phyloP scores from a whole-genome alignment of 2,113 vertebrate species.

The Uropsilus gracilis region DNA sequence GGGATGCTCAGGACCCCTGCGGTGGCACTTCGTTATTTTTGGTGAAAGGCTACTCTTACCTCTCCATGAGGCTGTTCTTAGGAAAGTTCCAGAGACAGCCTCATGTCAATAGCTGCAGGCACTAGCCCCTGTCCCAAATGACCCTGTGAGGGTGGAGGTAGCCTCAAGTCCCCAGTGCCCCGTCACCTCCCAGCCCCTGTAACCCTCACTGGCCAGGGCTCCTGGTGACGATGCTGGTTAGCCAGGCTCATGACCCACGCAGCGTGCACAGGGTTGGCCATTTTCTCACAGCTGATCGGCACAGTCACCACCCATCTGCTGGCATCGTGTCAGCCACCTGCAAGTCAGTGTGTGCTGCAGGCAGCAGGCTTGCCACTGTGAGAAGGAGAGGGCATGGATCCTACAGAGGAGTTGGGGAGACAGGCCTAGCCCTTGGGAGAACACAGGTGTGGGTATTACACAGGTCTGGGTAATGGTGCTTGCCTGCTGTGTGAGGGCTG shows the following conservation, averaged over 20 bases:
- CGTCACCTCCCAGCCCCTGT: background rate
- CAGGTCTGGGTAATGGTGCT: background rate
- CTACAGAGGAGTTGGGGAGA: background rate
- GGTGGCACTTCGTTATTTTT: background rate
- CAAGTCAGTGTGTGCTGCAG: accelerated
- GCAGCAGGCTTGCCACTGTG: background rate
- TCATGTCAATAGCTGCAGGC: background rate
- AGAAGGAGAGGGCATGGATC: too few relatives aligned
- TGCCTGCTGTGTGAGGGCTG: accelerated
- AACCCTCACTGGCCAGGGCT: background rate
- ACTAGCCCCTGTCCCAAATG: background rate
- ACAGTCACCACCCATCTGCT: too few relatives aligned
- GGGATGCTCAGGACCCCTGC: accelerated
- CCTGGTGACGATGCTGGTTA: background rate
- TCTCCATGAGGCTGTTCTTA: background rate
- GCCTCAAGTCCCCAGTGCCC: background rate
- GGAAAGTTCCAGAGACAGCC: background rate
- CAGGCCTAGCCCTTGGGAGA: accelerated
- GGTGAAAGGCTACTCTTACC: background rate
- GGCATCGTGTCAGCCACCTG: background rate
- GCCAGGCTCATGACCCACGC: accelerated
- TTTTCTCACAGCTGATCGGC: too few relatives aligned
- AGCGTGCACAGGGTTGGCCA: too few relatives aligned
- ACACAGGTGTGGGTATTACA: background rate
- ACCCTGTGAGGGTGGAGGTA: background rate